phyloP scores from a whole-genome alignment of 1,140 invertebrate genomes.

The Drosophila ercepeae region DNA sequence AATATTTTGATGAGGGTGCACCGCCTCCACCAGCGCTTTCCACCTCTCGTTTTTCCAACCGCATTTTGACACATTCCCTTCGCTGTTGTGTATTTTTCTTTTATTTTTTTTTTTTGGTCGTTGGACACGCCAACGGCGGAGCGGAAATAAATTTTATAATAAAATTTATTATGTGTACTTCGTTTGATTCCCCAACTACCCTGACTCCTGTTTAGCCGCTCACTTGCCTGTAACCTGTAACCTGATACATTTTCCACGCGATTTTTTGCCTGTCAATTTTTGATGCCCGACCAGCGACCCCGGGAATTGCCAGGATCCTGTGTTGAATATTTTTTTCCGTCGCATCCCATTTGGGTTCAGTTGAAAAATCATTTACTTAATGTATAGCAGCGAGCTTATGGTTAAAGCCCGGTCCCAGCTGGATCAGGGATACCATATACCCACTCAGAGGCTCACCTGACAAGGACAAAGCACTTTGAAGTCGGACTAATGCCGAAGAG shows the following conservation, averaged over 20 bases:
- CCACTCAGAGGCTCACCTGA: constrained; percentile 22
- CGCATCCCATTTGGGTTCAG: constrained; percentile 51
- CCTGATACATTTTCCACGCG: constrained; percentile 66
- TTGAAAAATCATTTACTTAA: constrained; percentile 79
- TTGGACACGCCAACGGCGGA: constrained; percentile 6
- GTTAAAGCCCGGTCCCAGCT: constrained; percentile 28
- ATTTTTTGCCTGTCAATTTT: constrained; percentile 69
- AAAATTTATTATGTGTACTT: constrained; percentile 81
- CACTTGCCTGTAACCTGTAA: constrained; percentile 74
- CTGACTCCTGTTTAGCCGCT: constrained; percentile 33
- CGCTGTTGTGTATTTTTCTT: background rate
- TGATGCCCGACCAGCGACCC: constrained; percentile 29
- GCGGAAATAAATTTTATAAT: constrained; percentile 80
- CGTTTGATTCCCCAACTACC: constrained; percentile 39
- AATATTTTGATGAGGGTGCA: constrained; percentile 78
- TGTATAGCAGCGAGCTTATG: constrained; percentile 33
- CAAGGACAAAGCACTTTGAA: constrained; percentile 73
- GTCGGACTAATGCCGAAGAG: constrained; percentile 50
- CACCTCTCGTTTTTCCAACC: constrained; percentile 44
- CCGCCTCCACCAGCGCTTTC: background rate
- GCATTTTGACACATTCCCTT: constrained; percentile 73
- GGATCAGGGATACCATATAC: constrained; percentile 32
- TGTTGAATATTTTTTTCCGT: constrained; percentile 6
- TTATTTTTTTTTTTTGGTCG: background rate
- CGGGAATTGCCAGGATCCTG: constrained; percentile 17